phyloP scores from a whole-genome alignment of 2,797 vertebrate genomes.

The Acanthurus lineatus region DNA sequence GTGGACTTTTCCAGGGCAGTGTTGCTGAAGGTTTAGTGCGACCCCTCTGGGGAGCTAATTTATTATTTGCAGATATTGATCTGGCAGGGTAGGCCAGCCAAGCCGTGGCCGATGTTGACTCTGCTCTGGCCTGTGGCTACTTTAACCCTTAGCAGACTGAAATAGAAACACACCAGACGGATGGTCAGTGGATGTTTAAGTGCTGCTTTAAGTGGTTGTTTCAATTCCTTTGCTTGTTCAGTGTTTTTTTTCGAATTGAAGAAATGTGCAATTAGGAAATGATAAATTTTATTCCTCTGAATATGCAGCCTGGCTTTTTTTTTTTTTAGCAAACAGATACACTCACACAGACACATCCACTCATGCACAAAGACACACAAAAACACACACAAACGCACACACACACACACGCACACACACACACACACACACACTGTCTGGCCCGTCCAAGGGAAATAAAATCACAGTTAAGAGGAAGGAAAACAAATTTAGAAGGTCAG shows the following conservation, averaged over 20 bases:
- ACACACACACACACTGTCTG: constrained; percentile 48
- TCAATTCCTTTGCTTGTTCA: constrained; percentile 39
- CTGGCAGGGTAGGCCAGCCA: constrained; percentile 90
- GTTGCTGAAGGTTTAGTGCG: constrained; percentile 90
- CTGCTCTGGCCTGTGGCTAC: constrained; percentile 88
- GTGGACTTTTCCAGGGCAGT: constrained; percentile 89
- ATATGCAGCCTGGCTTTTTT: constrained; percentile 29
- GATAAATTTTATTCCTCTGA: constrained; percentile 53
- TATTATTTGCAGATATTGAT: constrained; percentile 99
- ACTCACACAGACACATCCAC: no score
- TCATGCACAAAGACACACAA: background rate
- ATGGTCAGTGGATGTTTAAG: constrained; percentile 55
- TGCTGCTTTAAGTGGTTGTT: constrained; percentile 27
- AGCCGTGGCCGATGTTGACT: constrained; percentile 89
- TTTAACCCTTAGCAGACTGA: constrained; percentile 87
- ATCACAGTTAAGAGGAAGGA: constrained; percentile 79
- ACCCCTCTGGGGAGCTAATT: constrained; percentile 96
- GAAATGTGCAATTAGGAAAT: constrained; percentile 39
- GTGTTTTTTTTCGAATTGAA: constrained; percentile 55
- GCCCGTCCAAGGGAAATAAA: constrained; percentile 82
- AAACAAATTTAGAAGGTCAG: constrained; percentile 85
- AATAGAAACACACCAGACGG: constrained; percentile 58
- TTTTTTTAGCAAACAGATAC: constrained; percentile 3
- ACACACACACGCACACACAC: constrained; percentile 19
- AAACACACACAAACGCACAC: constrained; percentile 29